These are phyloP conservation scores for Sturmia bella DNA, from an alignment of 2,888 invertebrate genomes.

Conservation along the genomic window DNA sequence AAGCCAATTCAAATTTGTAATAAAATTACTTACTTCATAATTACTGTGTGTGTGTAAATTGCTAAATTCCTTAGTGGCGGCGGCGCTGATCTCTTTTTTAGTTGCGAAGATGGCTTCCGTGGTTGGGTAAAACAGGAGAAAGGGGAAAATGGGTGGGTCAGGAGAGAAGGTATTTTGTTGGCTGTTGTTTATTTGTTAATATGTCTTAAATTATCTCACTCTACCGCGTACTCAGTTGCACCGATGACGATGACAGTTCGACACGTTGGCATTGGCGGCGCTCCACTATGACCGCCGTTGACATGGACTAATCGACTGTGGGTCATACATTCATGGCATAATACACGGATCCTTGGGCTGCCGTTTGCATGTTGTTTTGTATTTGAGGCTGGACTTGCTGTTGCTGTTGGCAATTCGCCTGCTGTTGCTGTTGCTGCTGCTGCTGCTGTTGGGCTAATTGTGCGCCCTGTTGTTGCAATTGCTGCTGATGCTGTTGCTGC, in stretches of 20 bases:
- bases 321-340: constrained; percentile 95
- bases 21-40: constrained; percentile 20
- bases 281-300: constrained; percentile 80
- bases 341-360: constrained; percentile 84
- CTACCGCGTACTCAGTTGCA: constrained; percentile 76
- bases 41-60: constrained; percentile 52
- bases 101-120: constrained; percentile 11
- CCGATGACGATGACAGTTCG: constrained; percentile 79
- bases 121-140: not conserved
- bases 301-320: constrained; percentile 82
- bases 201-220: constrained; percentile 59
- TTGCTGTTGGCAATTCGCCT: constrained; percentile 69
- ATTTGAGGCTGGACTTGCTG: constrained; percentile 72
- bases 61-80: constrained; percentile 64
- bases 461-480: constrained; percentile 78
- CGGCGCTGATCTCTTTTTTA: constrained; percentile 62
- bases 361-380: constrained; percentile 69
- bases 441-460: constrained; percentile 74
- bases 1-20: constrained; percentile 41
- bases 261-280: constrained; percentile 80
- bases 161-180: not conserved
- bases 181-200: constrained; percentile 7
- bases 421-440: constrained; percentile 76
- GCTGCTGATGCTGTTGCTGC: constrained; percentile 74
- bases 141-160: constrained; percentile 11